Evolutionary conservation across 53 echinoderm and acorn worm species (phyloP), one percentile per base, ranked within the genome.

Genomic region (Antedon mediterranea): DNA sequence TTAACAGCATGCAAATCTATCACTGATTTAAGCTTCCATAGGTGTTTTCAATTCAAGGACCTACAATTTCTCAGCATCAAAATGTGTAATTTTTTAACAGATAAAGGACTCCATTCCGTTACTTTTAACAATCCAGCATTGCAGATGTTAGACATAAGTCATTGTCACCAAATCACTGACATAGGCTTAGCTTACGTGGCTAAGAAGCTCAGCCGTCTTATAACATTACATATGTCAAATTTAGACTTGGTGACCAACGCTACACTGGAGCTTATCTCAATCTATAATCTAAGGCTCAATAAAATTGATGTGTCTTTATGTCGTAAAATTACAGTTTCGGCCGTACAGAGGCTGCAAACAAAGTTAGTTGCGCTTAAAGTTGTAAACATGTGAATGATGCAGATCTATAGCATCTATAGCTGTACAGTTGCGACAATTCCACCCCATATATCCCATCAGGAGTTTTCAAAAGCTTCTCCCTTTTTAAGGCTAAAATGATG

Each of bases 1-100:
- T 81, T 97, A 30, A 90, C 81, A 75, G 85, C 89, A 30, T 97
- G 97, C 57, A 74, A 81, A 71, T 92, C 89, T 71, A 76, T 97
- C 28, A 97, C 97, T 0, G 97, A 97, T 75, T 72, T 90, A 31
- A 85, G 97, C 71, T 87, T 97, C 71, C 71, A 79, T 34, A 77
- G 77, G 29, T 81, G 84, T 29, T 78, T 92, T 20, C 32, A 76
- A 30, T 92, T 98, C 85, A 87, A 86, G 1, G 74, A 80, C 28
- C 85, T 98, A 0, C 88, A 78, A n/a, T 79, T 79, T 27, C 81
- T 98, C 71, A 84, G 86, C 28, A 85, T 98, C 31, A 84, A 90
- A 71, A 86, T 98, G 73, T 98, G 98, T 73, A 79, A 88, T 2
- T 93, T 93, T 78, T 75, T 98, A 74, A 93, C 92, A 0, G 92